Evolutionary conservation across 2,113 vertebrate species (phyloP).

Genomic region (Oryzias curvinotus): DNA sequence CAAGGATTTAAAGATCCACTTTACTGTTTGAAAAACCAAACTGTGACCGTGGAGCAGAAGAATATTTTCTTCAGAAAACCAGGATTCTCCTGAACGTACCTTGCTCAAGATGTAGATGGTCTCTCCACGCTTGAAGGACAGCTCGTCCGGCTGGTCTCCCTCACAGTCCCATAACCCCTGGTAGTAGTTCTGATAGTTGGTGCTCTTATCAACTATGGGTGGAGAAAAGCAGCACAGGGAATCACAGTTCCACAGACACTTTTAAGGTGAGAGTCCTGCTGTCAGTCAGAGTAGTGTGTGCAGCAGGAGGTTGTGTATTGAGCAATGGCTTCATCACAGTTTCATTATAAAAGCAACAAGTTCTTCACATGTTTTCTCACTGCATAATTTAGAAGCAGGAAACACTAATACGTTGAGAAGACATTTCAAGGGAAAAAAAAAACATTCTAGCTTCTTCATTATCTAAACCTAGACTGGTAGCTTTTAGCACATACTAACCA

Average conservation of each 20-base stretch:
- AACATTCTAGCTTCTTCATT: too few species aligned
- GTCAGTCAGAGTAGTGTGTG: too few species aligned
- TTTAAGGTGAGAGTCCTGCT: neutral
- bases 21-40: too few species aligned
- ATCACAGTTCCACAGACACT: neutral
- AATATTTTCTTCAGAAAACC: neutral
- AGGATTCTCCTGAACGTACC: constrained; percentile 73
- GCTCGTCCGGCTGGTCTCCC: constrained; percentile 84
- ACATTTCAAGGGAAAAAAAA: too few species aligned
- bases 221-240: constrained; percentile 8
- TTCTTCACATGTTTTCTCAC: too few species aligned
- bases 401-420: too few species aligned
- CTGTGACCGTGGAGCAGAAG: neutral
- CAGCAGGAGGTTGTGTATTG: too few species aligned
- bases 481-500: neutral
- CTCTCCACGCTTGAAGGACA: constrained; percentile 94
- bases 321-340: too few species aligned
- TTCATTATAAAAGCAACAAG: too few species aligned
- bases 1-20: too few species aligned
- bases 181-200: constrained; percentile 92
- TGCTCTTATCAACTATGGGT: constrained; percentile 79
- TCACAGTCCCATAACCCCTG: constrained; percentile 93
- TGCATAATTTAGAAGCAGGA: too few species aligned
- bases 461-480: too few species aligned
- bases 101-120: constrained; percentile 95